These are phyloP conservation scores for Hippocampus zosterae DNA, from an alignment of 2,113 vertebrate genomes.

Conservation along the genomic window DNA sequence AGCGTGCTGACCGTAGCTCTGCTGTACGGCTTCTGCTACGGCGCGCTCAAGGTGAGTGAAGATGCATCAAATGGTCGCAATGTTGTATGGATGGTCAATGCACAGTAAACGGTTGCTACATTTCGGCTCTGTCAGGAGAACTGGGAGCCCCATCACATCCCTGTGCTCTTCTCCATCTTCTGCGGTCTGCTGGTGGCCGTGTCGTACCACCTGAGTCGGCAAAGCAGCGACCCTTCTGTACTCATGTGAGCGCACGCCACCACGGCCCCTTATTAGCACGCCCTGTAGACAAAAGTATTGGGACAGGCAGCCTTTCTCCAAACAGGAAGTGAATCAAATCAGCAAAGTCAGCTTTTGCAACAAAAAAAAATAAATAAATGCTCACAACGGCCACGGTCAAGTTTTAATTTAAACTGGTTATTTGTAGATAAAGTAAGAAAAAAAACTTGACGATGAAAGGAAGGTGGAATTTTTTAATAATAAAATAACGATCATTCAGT, in stretches of 20 bases:
- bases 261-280: neutral
- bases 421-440: no score
- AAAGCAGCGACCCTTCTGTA: slow-evolving; percentile 94
- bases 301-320: no score
- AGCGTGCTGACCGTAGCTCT: slow-evolving; percentile 90
- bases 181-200: slow-evolving; percentile 94
- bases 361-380: no score
- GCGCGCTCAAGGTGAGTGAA: slow-evolving; percentile 87
- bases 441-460: no score
- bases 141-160: slow-evolving; percentile 97
- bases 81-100: neutral
- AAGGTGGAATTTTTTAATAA: no score
- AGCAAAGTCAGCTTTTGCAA: no score
- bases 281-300: neutral
- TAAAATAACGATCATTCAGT: no score
- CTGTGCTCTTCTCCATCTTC: slow-evolving; percentile 94
- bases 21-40: slow-evolving; percentile 94
- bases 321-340: neutral
- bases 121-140: slow-evolving; percentile 75
- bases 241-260: slow-evolving; percentile 83
- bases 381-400: no score
- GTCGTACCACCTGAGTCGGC: slow-evolving; percentile 96
- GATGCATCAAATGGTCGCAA: neutral
- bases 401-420: no score
- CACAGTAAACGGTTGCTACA: no score